Percentiles rank a stretch among this genome's conserved stretches.
Conservation (phyloP, 2,797 vertebrate genomes). For the Rhinichthys osculus region DNA sequence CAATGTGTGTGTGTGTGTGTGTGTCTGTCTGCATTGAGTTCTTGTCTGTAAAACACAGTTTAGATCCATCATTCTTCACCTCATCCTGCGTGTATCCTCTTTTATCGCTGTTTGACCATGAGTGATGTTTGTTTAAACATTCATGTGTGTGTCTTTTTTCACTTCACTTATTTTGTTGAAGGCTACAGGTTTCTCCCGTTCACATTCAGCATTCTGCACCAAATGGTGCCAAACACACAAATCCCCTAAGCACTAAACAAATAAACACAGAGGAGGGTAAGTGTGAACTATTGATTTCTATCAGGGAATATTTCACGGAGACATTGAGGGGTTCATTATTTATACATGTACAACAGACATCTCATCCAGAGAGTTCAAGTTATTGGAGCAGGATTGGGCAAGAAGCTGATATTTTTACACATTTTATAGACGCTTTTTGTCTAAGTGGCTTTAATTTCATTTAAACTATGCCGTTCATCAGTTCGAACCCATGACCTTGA, state of each 20-base stretch:
- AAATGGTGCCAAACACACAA: conserved; percentile 25
- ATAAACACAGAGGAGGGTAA: conserved; percentile 10
- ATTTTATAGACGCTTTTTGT: background rate
- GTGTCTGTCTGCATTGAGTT: background rate
- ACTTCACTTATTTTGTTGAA: background rate
- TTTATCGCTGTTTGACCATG: conserved; percentile 11
- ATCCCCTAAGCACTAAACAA: background rate
- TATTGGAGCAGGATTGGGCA: background rate
- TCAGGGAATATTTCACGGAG: conserved; percentile 12
- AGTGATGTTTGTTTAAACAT: conserved; percentile 35
- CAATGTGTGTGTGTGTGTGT: background rate
- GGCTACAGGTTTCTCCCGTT: conserved; percentile 5
- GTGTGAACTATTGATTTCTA: conserved; percentile 30
- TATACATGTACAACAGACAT: background rate
- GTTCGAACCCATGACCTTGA: background rate
- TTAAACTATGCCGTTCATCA: background rate
- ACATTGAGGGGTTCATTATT: conserved; percentile 20
- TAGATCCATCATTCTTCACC: background rate
- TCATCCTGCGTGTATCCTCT: conserved; percentile 4
- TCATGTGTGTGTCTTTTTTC: conserved; percentile 1
- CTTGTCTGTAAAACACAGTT: background rate
- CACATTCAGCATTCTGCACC: conserved; percentile 3
- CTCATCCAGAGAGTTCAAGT: background rate
- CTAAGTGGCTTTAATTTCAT: background rate
- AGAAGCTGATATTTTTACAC: background rate